phyloP scores from a whole-genome alignment of 2,888 invertebrate species.

The Uropetala carovei region DNA sequence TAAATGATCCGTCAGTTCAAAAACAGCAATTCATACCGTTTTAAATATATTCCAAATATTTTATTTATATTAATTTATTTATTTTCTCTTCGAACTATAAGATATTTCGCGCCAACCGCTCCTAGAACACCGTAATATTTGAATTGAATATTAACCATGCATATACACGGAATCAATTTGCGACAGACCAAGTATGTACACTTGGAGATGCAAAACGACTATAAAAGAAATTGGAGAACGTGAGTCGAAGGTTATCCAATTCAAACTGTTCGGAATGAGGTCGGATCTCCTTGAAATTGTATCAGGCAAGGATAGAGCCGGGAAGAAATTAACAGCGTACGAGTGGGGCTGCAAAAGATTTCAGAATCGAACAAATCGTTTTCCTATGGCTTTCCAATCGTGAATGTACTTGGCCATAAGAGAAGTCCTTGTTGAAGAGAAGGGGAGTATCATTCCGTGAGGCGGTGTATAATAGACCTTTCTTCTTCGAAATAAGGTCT shows the following conservation, averaged over 20 bases:
- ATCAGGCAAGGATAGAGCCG: not conserved
- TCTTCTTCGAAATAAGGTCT: not conserved
- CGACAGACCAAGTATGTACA: too few relatives aligned
- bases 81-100: too few relatives aligned
- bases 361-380: not conserved
- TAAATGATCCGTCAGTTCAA: too few relatives aligned
- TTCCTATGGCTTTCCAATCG: not conserved
- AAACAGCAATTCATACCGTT: too few relatives aligned
- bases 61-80: too few relatives aligned
- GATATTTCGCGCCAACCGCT: too few relatives aligned
- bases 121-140: too few relatives aligned
- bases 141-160: too few relatives aligned
- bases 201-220: too few relatives aligned
- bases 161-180: too few relatives aligned
- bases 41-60: too few relatives aligned
- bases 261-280: not conserved
- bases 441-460: not conserved
- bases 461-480: not conserved
- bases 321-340: not conserved
- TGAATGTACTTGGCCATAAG: not conserved
- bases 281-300: conserved; percentile 1
- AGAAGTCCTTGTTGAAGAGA: not conserved
- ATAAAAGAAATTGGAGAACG: too few relatives aligned
- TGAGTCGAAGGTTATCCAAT: not conserved
- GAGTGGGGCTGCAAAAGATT: not conserved